These are phyloP conservation scores for Chelonus insularis DNA, from an alignment of 1,140 invertebrate species.

Conservation along the genomic window DNA sequence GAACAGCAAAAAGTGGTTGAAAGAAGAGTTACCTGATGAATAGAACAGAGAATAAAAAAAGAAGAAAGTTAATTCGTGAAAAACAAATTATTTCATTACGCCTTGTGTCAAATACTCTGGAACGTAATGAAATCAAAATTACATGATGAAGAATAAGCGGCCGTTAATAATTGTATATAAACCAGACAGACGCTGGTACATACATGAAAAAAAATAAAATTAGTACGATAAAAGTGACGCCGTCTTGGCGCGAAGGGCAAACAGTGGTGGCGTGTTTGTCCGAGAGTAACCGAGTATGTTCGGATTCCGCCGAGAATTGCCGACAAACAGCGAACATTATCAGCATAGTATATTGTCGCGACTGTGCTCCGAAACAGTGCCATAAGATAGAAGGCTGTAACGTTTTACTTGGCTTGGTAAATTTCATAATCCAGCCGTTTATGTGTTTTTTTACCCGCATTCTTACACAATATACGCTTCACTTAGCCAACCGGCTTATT, in stretches of 20 bases:
- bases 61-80: no score
- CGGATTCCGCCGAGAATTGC: slow-evolving; percentile 37
- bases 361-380: slow-evolving; percentile 43
- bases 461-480: not conserved
- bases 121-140: no score
- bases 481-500: not conserved
- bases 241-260: slow-evolving; percentile 3
- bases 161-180: slow-evolving; percentile 16
- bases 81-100: no score
- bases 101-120: no score
- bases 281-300: slow-evolving; percentile 19
- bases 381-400: slow-evolving; percentile 28
- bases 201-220: not conserved
- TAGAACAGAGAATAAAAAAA: no score
- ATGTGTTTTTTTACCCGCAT: no score
- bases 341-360: slow-evolving; percentile 14
- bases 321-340: slow-evolving; percentile 34
- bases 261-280: slow-evolving; percentile 13
- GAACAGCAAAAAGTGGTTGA: no score
- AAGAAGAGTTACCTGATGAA: no score
- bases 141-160: slow-evolving; percentile 8
- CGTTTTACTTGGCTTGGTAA: no score
- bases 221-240: slow-evolving; percentile 7
- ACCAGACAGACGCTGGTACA: not conserved
- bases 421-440: no score